Evolutionary conservation across 2,888 invertebrate species (phyloP).

Genomic region (Melanostoma mellinum): DNA sequence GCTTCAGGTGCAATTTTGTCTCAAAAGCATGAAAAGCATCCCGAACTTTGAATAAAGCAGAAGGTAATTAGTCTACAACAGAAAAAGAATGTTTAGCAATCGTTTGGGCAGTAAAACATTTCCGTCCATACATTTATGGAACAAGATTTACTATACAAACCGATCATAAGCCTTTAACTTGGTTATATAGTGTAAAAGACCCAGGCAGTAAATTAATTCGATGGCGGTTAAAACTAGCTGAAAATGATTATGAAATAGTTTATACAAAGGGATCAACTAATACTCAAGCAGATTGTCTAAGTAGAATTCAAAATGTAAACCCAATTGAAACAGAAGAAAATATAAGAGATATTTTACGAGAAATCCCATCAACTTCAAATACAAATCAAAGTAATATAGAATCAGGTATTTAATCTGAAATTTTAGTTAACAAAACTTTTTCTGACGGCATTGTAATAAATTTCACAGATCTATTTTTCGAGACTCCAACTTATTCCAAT

Average conservation of each 20-base stretch:
- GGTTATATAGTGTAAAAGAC: neutral
- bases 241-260: slow-evolving; percentile 74
- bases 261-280: slow-evolving; percentile 14
- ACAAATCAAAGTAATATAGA: too few species aligned
- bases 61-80: neutral
- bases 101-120: neutral
- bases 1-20: neutral
- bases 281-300: slow-evolving; percentile 13
- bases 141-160: too few species aligned
- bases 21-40: slow-evolving; percentile 6
- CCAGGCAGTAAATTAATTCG: slow-evolving; percentile 68
- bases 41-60: neutral
- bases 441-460: too few species aligned
- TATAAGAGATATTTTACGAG: too few species aligned
- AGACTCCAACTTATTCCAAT: too few species aligned
- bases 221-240: slow-evolving; percentile 75
- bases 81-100: neutral
- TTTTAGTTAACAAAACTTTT: too few species aligned
- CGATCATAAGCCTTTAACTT: neutral
- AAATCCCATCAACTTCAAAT: too few species aligned
- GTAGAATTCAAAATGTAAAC: neutral
- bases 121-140: neutral
- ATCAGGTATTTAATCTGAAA: too few species aligned
- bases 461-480: too few species aligned
- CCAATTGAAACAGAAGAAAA: too few species aligned